phyloP scores from a whole-genome alignment of 2,888 invertebrate genomes.

The Caenorhabditis angaria region DNA sequence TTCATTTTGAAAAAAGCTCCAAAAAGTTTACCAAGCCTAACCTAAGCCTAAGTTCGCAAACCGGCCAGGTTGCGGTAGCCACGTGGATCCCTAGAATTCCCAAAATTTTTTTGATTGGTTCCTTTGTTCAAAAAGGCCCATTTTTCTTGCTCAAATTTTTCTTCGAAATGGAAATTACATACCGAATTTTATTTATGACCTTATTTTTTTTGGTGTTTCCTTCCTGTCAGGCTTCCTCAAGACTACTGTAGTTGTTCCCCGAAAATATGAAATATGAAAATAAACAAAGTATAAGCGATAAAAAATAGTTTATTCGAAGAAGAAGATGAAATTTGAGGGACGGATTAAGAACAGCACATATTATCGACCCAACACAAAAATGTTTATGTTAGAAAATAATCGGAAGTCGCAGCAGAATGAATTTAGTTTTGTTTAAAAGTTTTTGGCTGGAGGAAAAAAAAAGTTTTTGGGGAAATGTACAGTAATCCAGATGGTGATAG shows the following conservation, averaged over 20 bases:
- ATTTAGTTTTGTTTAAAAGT: background rate
- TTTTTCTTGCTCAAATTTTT: background rate
- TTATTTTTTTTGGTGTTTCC: background rate
- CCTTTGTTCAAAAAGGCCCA: too few relatives aligned
- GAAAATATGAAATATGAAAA: background rate
- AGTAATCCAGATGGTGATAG: too few relatives aligned
- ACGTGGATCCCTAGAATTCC: too few relatives aligned
- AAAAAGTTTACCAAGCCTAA: too few relatives aligned
- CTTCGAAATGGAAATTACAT: background rate
- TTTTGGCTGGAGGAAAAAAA: background rate
- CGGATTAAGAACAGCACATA: too few relatives aligned
- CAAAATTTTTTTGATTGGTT: too few relatives aligned
- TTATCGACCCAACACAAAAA: background rate
- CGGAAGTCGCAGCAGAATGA: background rate
- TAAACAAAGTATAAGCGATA: background rate
- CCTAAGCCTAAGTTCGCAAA: too few relatives aligned
- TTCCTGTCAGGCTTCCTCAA: background rate
- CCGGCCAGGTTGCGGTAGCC: too few relatives aligned
- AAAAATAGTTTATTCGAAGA: background rate
- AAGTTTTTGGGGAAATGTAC: too few relatives aligned
- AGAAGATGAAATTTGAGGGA: too few relatives aligned
- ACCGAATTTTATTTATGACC: background rate
- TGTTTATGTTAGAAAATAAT: conserved; percentile 4
- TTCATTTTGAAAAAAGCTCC: too few relatives aligned
- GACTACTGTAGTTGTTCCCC: background rate